Evolutionary conservation across 2,113 vertebrate species (phyloP), one percentile per base, ranked within the genome.

Genomic region (Fulmarus glacialis): DNA sequence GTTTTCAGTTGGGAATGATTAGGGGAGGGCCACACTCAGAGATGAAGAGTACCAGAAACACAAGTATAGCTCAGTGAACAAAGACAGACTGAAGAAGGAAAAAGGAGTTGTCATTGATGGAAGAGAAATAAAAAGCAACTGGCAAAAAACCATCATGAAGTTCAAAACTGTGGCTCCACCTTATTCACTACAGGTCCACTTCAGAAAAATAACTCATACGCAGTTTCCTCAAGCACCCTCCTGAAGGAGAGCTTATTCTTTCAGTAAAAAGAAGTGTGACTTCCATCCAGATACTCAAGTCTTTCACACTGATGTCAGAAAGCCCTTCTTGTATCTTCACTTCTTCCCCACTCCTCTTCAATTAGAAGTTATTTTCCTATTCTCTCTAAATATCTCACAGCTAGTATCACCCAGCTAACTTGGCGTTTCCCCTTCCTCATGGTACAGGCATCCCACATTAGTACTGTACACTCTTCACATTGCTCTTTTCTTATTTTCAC

Each of bases 361-460:
- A 23, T 4, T 38, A 56, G 20, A 82, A 79, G 48, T 38, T 79
- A 38, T 36, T 67, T 89, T 12, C 13, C 6, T 4, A 45, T 43
- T 85, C 34, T 70, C 55, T 50, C 26, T 71, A 47, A 80, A 63
- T 6, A 18, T 36, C 36, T 75, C 70, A 63, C n/a, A 93, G 62
- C 59, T 68, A 73, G 45, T 30, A 71, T 38, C 26, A 52, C 11
- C 12, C 27, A 50, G 32, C 29, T 66, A 70, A 63, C 42, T 15
- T 42, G 26, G 27, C 2, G 5, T 45, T 82, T 55, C 30, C 52
- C 64, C 19, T 68, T 85, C 74, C 64, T 74, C 90, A 84, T 87
- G 83, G 83, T 90, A 90, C 79, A 93, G 50, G 75, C 84, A 90
- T 43, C 84, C 78, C 77, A 56, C 1, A 3, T 97, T 94, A 97